phyloP scores from a whole-genome alignment of 2,113 vertebrate genomes.

The Plotosus lineatus region DNA sequence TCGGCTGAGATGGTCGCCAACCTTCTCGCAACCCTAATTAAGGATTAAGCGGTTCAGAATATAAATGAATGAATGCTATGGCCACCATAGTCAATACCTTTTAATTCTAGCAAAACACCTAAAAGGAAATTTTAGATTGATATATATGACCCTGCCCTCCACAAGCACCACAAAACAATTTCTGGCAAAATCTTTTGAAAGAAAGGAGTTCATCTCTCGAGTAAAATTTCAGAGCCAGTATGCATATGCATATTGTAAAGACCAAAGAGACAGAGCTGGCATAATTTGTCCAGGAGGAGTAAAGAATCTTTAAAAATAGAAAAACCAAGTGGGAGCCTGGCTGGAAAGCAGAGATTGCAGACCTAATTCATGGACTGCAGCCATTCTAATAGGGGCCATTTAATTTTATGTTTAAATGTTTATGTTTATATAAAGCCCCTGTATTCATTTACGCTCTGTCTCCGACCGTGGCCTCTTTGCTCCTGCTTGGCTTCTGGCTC shows the following conservation, averaged over 20 bases:
- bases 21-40: no score
- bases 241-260: not conserved
- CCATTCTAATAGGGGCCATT: not conserved
- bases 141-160: not conserved
- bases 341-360: slow-evolving; percentile 16
- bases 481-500: not conserved
- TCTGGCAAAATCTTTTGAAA: not conserved
- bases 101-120: not conserved
- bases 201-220: not conserved
- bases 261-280: not conserved
- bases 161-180: not conserved
- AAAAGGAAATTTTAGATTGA: not conserved
- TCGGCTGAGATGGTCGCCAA: no score
- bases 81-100: no score
- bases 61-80: not conserved
- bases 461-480: not conserved
- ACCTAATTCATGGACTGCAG: slow-evolving; percentile 10
- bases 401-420: slow-evolving; percentile 10
- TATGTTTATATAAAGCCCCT: not conserved
- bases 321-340: slow-evolving; percentile 12
- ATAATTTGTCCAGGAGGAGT: slow-evolving; percentile 6
- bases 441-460: not conserved
- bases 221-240: not conserved
- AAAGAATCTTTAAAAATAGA: slow-evolving; percentile 25
- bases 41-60: no score